Conservation (phyloP, 2,113 vertebrate genomes). For the Clinocottus analis region DNA sequence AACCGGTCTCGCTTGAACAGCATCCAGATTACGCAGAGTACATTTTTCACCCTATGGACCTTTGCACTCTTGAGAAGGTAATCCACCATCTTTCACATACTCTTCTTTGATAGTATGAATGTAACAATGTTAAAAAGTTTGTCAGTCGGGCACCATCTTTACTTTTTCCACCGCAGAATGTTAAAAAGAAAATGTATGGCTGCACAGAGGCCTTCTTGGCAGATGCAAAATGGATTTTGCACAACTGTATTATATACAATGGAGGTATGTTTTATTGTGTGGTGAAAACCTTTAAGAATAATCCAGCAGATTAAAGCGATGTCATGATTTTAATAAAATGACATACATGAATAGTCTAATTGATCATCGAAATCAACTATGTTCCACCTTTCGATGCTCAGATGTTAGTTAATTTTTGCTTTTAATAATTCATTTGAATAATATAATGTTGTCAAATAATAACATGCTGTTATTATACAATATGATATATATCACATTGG, state of each 20-base stretch:
- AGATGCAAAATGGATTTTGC: conserved; percentile 99
- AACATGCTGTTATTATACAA: background rate
- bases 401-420: background rate
- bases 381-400: background rate
- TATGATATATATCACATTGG: background rate
- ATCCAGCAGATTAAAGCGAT: background rate
- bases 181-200: conserved; percentile 99
- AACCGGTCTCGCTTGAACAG: conserved; percentile 96
- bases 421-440: background rate
- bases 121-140: background rate
- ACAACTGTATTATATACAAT: conserved; percentile 99
- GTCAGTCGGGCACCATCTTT: conserved; percentile 9
- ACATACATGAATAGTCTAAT: background rate
- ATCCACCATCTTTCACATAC: background rate
- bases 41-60: conserved; percentile 99
- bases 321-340: background rate
- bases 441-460: background rate
- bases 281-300: background rate
- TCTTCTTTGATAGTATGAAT: background rate
- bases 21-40: conserved; percentile 99
- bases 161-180: conserved; percentile 81
- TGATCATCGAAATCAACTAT: background rate
- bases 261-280: conserved; percentile 84
- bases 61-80: conserved; percentile 99
- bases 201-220: conserved; percentile 98